A percentile compares a stretch with the other conserved stretches of the same genome.
Evolutionary conservation across 2,888 invertebrate species (phyloP).

Genomic region (Phalera bucephala): DNA sequence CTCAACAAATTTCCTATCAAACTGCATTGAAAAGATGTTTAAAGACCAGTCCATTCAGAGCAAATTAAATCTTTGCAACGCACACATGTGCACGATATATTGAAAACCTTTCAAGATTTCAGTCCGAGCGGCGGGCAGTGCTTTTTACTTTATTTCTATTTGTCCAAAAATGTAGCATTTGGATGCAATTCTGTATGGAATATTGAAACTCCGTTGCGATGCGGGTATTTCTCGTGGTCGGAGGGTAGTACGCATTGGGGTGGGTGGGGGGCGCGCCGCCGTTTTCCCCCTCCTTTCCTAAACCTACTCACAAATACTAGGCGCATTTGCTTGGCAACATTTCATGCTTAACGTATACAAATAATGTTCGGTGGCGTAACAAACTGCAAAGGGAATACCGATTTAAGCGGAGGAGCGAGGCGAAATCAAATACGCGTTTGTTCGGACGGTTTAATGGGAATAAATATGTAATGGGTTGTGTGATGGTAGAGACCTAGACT

Average conservation of each 20-base stretch:
- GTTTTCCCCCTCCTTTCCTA: constrained; percentile 67
- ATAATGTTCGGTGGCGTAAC: constrained; percentile 75
- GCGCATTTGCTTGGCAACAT: constrained; percentile 82
- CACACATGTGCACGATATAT: constrained; percentile 22
- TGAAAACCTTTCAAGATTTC: constrained; percentile 49
- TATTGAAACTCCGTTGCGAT: constrained; percentile 77
- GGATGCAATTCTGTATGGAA: constrained; percentile 77
- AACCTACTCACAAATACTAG: constrained; percentile 79
- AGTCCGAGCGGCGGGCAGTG: constrained; percentile 35
- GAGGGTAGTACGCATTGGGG: constrained; percentile 67
- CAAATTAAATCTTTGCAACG: constrained; percentile 22
- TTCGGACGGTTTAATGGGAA: not conserved
- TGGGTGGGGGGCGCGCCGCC: constrained; percentile 37
- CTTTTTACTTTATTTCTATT: constrained; percentile 41
- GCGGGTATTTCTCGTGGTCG: constrained; percentile 58
- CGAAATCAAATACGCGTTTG: constrained; percentile 53
- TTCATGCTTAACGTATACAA: constrained; percentile 83
- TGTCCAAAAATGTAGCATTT: constrained; percentile 71
- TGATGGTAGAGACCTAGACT: too few relatives aligned
- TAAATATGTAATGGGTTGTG: not conserved
- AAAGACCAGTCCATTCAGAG: constrained; percentile 6
- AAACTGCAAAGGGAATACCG: constrained; percentile 75
- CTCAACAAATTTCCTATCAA: not conserved
- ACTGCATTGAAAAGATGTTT: constrained; percentile 6
- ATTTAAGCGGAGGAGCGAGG: constrained; percentile 51